Conservation (phyloP, 2,888 invertebrate species). For the Acanthoscelides obtectus region DNA sequence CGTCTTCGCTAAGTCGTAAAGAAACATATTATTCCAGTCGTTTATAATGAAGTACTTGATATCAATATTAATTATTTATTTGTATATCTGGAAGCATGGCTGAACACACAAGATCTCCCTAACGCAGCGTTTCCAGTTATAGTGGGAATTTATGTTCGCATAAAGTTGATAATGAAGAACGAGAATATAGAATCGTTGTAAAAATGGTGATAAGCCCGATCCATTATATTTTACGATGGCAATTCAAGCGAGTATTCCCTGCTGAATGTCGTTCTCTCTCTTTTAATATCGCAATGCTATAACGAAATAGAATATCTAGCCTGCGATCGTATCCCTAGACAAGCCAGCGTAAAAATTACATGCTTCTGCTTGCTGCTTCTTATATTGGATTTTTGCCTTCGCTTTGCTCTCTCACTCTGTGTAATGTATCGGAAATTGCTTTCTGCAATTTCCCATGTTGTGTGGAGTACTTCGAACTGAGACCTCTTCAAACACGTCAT, state of each 20-base stretch:
- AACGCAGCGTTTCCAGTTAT: background rate
- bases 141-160: constrained; percentile 4
- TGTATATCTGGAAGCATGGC: background rate
- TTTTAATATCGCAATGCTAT: background rate
- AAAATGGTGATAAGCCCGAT: constrained; percentile 1
- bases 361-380: background rate
- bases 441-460: background rate
- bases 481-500: background rate
- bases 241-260: background rate
- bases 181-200: constrained; percentile 6
- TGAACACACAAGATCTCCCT: background rate
- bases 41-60: background rate
- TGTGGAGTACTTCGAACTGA: background rate
- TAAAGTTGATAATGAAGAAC: constrained; percentile 11
- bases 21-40: background rate
- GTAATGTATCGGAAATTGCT: background rate
- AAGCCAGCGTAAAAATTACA: background rate
- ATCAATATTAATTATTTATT: background rate
- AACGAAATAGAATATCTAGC: background rate
- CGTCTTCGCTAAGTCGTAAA: background rate
- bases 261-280: background rate
- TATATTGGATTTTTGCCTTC: background rate
- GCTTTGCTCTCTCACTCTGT: background rate
- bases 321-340: background rate
- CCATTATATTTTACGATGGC: background rate